Conservation (phyloP, 2,888 invertebrate species). For the Candidula unifasciata region DNA sequence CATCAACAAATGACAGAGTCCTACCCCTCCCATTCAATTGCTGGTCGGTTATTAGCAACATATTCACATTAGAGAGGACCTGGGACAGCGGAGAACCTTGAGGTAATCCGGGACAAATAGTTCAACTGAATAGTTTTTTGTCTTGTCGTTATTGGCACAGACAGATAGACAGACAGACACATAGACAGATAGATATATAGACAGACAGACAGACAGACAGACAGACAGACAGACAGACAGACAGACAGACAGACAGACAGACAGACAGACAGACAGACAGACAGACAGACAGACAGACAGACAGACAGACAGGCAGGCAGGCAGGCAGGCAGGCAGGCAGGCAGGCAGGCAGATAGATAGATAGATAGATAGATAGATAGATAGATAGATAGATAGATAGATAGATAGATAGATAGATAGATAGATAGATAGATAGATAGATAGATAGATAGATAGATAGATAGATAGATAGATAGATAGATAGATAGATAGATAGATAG, state of each 20-base stretch:
- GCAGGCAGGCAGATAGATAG: background rate
- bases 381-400: background rate
- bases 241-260: slow-evolving; percentile 23
- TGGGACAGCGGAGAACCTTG: no score
- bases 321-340: background rate
- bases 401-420: slow-evolving; percentile 13
- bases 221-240: slow-evolving; percentile 24
- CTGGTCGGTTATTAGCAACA: no score
- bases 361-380: background rate
- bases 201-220: slow-evolving; percentile 13
- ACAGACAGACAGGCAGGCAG: slow-evolving; percentile 7
- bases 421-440: slow-evolving; percentile 24
- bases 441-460: background rate
- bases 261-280: background rate
- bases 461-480: slow-evolving; percentile 37
- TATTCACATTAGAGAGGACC: no score
- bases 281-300: slow-evolving; percentile 1
- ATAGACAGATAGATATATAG: slow-evolving; percentile 6
- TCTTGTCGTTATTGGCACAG: no score
- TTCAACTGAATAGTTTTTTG: no score
- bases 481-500: background rate
- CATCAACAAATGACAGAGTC: no score
- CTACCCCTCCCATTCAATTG: no score
- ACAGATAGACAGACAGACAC: background rate
- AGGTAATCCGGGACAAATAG: no score